Conservation (phyloP, 2,113 vertebrate species). For the Ceuthmochares aereus region DNA sequence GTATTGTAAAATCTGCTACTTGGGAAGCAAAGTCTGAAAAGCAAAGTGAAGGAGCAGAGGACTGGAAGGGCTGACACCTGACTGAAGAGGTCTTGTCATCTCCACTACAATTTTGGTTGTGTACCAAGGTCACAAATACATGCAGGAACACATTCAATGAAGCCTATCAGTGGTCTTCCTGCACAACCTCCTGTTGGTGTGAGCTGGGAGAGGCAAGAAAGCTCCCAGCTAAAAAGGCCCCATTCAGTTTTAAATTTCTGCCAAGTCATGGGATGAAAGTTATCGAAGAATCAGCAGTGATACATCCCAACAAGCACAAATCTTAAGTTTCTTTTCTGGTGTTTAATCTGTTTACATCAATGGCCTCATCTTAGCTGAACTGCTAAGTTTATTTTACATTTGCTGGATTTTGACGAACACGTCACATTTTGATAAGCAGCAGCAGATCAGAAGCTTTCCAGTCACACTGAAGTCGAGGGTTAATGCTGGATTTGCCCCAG, state of each 20-base stretch:
- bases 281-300: neutral
- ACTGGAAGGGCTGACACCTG: neutral
- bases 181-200: neutral
- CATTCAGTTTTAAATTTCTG: neutral
- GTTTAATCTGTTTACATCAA: neutral
- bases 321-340: neutral
- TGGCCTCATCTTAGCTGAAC: neutral
- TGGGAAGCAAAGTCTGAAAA: neutral
- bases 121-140: neutral
- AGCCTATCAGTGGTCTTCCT: neutral
- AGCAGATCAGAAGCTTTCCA: neutral
- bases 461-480: neutral
- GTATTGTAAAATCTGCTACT: neutral
- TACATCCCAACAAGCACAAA: neutral
- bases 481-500: conserved; percentile 4
- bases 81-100: neutral
- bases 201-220: neutral
- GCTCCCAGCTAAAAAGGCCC: neutral
- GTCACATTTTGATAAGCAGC: neutral
- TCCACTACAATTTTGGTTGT: neutral
- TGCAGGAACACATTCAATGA: accelerated
- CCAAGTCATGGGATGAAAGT: neutral
- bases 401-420: neutral
- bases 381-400: neutral
- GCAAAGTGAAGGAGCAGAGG: neutral